Percentiles rank a stretch among this genome's conserved stretches.
Evolutionary conservation across 2,888 invertebrate genomes (phyloP).

Genomic region (Sphecodes monilicornis): DNA sequence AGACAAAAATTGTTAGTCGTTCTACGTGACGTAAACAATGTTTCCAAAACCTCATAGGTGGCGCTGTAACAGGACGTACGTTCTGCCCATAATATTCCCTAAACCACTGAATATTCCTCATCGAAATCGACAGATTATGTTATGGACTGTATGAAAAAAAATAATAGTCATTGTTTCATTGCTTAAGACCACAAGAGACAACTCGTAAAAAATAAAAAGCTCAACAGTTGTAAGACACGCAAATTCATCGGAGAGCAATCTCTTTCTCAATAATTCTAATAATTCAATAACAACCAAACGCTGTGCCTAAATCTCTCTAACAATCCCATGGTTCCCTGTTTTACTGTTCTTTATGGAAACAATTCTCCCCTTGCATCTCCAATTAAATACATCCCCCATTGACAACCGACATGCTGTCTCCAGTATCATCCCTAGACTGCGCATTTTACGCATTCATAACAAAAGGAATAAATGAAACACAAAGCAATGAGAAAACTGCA

Average conservation of each 20-base stretch:
- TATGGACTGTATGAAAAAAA: background rate
- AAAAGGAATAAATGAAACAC: no score
- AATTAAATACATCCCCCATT: background rate
- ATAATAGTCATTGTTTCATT: background rate
- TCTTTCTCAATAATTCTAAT: background rate
- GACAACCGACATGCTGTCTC: background rate
- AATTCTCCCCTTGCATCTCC: background rate
- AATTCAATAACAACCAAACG: no score
- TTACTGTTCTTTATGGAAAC: background rate
- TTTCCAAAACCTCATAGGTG: background rate
- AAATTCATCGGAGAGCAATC: background rate
- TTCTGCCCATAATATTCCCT: background rate
- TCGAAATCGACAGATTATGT: background rate
- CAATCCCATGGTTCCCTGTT: background rate
- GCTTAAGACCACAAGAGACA: no score
- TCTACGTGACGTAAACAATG: background rate
- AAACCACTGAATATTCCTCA: background rate
- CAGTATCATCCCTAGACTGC: background rate
- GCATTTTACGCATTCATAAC: no score
- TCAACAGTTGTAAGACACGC: background rate
- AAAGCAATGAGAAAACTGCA: no score
- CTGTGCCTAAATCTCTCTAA: background rate
- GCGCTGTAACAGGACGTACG: background rate
- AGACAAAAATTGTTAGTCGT: background rate
- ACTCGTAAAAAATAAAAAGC: background rate